These are phyloP conservation scores for Acropora tenuis DNA, from an alignment of 64 coral and sea anemone species.

Conservation along the genomic window DNA sequence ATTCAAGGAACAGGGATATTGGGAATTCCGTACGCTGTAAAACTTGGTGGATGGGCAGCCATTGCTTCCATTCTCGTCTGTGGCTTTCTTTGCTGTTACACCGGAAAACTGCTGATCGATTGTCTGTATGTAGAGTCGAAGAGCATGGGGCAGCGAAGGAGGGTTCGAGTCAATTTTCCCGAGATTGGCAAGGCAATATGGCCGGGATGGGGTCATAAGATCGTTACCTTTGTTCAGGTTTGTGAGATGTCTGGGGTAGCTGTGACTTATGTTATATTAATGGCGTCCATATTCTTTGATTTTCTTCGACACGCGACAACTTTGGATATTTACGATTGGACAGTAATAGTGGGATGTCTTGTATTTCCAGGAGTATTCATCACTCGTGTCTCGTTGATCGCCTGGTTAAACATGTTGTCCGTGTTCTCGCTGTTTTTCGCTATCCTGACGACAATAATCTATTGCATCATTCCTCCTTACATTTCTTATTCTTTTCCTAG, in stretches of 20 bases:
- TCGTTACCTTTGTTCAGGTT: slow-evolving; percentile 86
- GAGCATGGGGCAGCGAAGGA: slow-evolving; percentile 67
- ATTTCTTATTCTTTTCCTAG: too few relatives aligned
- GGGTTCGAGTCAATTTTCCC: slow-evolving; percentile 78
- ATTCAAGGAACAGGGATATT: slow-evolving; percentile 91
- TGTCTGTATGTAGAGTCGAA: slow-evolving; percentile 86
- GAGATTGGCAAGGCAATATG: slow-evolving; percentile 86
- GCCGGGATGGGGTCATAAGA: slow-evolving; percentile 83
- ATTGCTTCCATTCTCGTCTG: slow-evolving; percentile 61
- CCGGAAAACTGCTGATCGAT: slow-evolving; percentile 81
- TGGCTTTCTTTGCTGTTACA: slow-evolving; percentile 84
- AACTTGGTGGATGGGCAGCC: slow-evolving; percentile 80
- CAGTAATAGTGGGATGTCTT: slow-evolving; percentile 64
- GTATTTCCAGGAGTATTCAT: slow-evolving; percentile 81
- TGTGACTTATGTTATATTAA: slow-evolving; percentile 77
- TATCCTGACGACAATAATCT: slow-evolving; percentile 75
- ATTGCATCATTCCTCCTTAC: too few relatives aligned
- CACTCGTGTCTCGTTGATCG: slow-evolving; percentile 86
- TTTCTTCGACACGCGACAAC: slow-evolving; percentile 59
- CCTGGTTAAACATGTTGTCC: slow-evolving; percentile 93
- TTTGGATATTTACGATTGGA: slow-evolving; percentile 75
- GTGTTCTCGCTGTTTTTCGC: slow-evolving; percentile 74
- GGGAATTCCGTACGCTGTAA: slow-evolving; percentile 84
- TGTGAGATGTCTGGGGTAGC: slow-evolving; percentile 89
- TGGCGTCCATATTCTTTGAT: slow-evolving; percentile 74